Conservation (phyloP, 2,797 vertebrate genomes). For the Anabas testudineus region DNA sequence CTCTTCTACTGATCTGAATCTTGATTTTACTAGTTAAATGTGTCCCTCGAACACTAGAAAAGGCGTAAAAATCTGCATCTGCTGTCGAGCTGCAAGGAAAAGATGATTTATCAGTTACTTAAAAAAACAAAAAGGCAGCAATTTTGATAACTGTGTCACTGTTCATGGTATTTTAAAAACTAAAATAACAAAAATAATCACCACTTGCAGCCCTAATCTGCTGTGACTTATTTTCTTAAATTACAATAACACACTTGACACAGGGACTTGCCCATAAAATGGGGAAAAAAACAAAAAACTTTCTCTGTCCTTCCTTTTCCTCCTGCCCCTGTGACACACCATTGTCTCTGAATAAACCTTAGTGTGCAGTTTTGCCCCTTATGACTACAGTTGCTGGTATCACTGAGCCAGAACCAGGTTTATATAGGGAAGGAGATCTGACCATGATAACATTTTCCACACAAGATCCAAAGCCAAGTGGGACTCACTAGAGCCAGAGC, state of each 20-base stretch:
- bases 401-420: constrained; percentile 49
- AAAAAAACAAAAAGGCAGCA: too few species aligned
- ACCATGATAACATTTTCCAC: constrained; percentile 60
- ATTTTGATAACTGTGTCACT: too few species aligned
- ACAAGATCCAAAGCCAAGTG: constrained; percentile 32
- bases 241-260: not conserved
- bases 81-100: too few species aligned
- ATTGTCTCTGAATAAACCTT: constrained; percentile 54
- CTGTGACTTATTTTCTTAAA: constrained; percentile 3
- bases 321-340: constrained; percentile 30
- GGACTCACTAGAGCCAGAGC: constrained; percentile 43
- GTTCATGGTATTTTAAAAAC: too few species aligned
- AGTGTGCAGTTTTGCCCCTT: constrained; percentile 45
- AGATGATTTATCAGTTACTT: too few species aligned
- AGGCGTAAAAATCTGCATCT: too few species aligned
- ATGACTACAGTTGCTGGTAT: constrained; percentile 41
- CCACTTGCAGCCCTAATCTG: not conserved
- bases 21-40: too few species aligned
- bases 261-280: constrained; percentile 11
- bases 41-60: too few species aligned
- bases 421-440: constrained; percentile 50
- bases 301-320: constrained; percentile 46
- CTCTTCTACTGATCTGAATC: too few species aligned
- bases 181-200: too few species aligned
- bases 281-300: constrained; percentile 35